Base-by-base conservation (phyloP, 1,140 invertebrate genomes). In the Drosophila tani region DNA sequence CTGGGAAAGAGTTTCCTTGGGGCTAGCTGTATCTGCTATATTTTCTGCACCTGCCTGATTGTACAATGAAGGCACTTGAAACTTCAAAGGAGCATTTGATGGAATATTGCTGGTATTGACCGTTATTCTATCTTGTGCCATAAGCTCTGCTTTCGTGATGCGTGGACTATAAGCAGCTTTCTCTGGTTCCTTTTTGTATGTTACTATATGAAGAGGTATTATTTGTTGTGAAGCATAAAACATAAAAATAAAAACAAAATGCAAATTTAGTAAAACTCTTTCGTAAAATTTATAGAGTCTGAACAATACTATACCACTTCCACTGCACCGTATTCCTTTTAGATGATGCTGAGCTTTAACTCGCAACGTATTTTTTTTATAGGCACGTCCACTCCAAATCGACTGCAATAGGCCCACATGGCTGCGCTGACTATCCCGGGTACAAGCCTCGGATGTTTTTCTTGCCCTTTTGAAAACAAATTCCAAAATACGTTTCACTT, bases 261-360 rank as follows among this genome's bases (percentile, higher is more conserved):
- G 8, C 66, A 67, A 47, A 60, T 63, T 46, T 59, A 59, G 19
- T 43, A 46, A 27, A 21, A 45, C 11, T 5, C 5, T 38, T 21
- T 4, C 19, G 35, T 29, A 3, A 9, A 55, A 66, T 47, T 35
- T 41, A 58, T 21, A 35, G 7, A 19, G 14, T 19, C 0, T 19
- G 19, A 43, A 41, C 58, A 49, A 67, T 64, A 50, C 57, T 67
- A 78, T 92, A 92, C 91, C 91, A 81, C 84, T 92, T 75, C 91
- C 91, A 75, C 91, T 92, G 90, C 86, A 79, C 46, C 91, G 87
- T 51, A 92, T 92, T 41, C 91, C 91, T 45, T 92, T 92, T 5
- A 92, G 77, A 17, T 90, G 84, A 76, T 92, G 91, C 43, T 92
- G 80, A 14, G 69, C 66, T 50, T 45, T 69, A 53, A 91, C 82